phyloP scores from a whole-genome alignment of 2,113 vertebrate genomes.

The Sapayoa aenigma region DNA sequence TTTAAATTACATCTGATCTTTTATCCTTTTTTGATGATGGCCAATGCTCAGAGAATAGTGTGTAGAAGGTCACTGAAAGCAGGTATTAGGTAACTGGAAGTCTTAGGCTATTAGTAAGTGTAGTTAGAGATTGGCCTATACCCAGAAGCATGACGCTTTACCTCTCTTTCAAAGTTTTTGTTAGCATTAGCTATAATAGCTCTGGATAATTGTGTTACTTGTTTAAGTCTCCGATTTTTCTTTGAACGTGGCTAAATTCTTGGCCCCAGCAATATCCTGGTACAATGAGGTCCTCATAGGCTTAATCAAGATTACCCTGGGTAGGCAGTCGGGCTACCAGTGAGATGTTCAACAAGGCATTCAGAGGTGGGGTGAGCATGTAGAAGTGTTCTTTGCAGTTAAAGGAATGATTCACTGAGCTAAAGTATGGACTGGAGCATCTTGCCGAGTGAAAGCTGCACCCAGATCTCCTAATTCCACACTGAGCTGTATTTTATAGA shows the following conservation, averaged over 20 bases:
- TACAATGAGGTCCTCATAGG: not conserved
- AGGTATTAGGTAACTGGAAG: not conserved
- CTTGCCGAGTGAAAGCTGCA: not conserved
- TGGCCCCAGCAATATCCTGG: not conserved
- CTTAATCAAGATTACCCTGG: not conserved
- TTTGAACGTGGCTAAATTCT: conserved; percentile 5
- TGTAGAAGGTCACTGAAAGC: not conserved
- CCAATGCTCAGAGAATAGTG: not conserved
- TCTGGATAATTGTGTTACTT: conserved; percentile 21
- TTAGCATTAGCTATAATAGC: conserved; percentile 32
- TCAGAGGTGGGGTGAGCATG: not conserved
- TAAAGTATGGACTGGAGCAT: not conserved
- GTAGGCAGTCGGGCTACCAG: not conserved
- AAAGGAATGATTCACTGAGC: rapidly evolving
- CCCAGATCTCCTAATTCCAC: not conserved
- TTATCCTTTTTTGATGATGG: not conserved
- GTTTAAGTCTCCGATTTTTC: conserved; percentile 24
- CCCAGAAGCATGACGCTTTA: conserved; percentile 20
- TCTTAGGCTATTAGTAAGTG: not conserved
- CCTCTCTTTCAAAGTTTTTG: conserved; percentile 20
- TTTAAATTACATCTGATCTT: not conserved
- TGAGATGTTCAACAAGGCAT: not conserved
- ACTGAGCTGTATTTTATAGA: not conserved
- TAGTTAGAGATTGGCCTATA: not conserved
- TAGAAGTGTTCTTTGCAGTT: not conserved